These are phyloP conservation scores for Rissa tridactyla DNA, from an alignment of 2,113 vertebrate species.

Conservation along the genomic window DNA sequence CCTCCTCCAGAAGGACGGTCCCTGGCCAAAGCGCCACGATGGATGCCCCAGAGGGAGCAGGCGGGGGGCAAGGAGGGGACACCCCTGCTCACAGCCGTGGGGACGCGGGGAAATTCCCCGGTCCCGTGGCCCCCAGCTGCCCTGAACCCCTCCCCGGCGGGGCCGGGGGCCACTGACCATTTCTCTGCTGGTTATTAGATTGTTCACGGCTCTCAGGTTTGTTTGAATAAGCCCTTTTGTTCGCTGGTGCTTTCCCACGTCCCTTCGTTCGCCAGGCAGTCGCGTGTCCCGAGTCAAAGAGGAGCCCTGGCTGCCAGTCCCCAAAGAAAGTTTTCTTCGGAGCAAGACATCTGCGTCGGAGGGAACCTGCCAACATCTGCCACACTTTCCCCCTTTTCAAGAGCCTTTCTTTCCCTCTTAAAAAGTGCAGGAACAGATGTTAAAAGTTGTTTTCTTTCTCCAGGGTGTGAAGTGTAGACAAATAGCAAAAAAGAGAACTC, in stretches of 20 bases:
- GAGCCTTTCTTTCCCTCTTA: conserved; percentile 47
- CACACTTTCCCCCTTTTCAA: conserved; percentile 41
- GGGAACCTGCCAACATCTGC: conserved; percentile 81
- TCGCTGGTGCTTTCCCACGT: conserved; percentile 85
- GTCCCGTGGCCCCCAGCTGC: background rate
- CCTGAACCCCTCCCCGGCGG: background rate
- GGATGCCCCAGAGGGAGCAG: background rate
- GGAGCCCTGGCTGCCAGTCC: conserved; percentile 59
- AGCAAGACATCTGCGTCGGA: conserved; percentile 76
- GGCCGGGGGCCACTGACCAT: conserved; percentile 49
- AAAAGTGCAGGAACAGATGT: conserved; percentile 76
- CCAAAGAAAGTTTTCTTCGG: conserved; percentile 55
- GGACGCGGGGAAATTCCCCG: accelerated
- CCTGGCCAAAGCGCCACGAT: accelerated
- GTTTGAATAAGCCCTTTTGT: conserved; percentile 88
- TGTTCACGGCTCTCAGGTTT: conserved; percentile 83
- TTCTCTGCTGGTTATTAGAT: conserved; percentile 78
- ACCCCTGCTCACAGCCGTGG: background rate
- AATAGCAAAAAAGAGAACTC: conserved; percentile 47
- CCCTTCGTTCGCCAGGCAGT: conserved; percentile 79
- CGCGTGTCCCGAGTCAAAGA: conserved; percentile 82
- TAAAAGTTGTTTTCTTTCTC: conserved; percentile 69
- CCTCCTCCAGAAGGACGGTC: accelerated
- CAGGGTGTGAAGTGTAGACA: conserved; percentile 58
- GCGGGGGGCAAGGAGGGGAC: background rate